Percentiles rank a stretch among this genome's conserved stretches.
Evolutionary conservation across 1,140 invertebrate genomes (phyloP).

Genomic region (Megalopta genalis): DNA sequence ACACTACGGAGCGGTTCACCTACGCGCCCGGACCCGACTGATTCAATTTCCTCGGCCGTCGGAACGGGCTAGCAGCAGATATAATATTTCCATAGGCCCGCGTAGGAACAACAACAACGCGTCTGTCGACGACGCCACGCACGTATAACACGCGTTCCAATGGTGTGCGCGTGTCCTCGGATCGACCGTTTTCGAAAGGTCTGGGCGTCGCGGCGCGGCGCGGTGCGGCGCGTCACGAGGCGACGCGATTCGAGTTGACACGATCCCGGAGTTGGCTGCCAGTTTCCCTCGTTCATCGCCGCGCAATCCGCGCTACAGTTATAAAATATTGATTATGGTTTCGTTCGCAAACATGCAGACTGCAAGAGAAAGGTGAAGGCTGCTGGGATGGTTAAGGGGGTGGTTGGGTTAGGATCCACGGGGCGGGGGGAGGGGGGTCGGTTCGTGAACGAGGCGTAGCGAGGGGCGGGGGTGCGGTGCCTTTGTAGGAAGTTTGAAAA

Average conservation of each 20-base stretch:
- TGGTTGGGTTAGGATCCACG: constrained; percentile 23
- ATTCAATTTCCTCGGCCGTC: neutral
- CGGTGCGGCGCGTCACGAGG: no score
- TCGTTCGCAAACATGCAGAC: constrained; percentile 75
- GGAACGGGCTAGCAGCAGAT: no score
- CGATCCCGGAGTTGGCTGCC: neutral
- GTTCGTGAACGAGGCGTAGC: neutral
- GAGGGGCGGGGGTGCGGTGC: constrained; percentile 63
- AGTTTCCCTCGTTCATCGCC: neutral
- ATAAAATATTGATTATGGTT: constrained; percentile 80
- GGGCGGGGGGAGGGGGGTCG: neutral
- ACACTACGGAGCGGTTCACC: constrained; percentile 59
- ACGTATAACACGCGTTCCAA: no score
- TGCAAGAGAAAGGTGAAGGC: constrained; percentile 47
- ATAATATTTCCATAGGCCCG: no score
- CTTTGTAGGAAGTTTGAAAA: constrained; percentile 81
- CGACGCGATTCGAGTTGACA: neutral
- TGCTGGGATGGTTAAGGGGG: neutral
- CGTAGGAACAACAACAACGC: no score
- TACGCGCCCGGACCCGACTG: constrained; percentile 19
- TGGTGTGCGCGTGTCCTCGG: no score
- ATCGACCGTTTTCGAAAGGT: no score
- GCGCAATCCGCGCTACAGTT: constrained; percentile 41
- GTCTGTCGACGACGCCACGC: no score
- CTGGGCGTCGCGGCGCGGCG: no score